Conservation (phyloP, 2,888 invertebrate species). For the Napeogenes inachia region DNA sequence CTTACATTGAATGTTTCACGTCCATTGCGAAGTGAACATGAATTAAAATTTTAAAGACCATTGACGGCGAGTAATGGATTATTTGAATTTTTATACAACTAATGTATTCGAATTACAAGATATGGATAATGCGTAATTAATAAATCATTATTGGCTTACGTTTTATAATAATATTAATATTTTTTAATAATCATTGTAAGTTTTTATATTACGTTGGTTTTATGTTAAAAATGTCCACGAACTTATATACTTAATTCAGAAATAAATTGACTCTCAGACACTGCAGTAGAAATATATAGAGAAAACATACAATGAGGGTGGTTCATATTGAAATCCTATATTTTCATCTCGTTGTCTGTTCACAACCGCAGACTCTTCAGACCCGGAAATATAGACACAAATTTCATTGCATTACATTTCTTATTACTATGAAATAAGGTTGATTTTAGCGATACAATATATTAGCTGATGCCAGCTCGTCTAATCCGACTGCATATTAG, state of each 20-base stretch:
- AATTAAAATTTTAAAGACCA: neutral
- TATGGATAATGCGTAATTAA: too few species aligned
- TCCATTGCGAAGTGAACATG: constrained; percentile 38
- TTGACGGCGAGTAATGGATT: constrained; percentile 36
- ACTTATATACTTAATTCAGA: too few species aligned
- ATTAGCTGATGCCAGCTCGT: constrained; percentile 13
- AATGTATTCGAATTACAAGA: too few species aligned
- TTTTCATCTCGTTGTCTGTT: constrained; percentile 28
- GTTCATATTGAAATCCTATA: constrained; percentile 32
- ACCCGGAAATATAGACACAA: constrained; percentile 23
- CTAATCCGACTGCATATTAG: constrained; percentile 13
- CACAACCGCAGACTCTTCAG: constrained; percentile 28
- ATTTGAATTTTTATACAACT: neutral
- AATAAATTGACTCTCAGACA: constrained; percentile 25
- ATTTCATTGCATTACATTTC: constrained; percentile 11
- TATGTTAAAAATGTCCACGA: too few species aligned
- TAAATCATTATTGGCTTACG: too few species aligned
- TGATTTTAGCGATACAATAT: constrained; percentile 10
- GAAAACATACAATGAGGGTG: constrained; percentile 28
- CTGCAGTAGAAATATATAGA: constrained; percentile 19
- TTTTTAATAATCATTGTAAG: neutral
- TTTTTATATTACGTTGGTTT: neutral
- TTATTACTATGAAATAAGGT: neutral
- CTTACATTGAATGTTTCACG: neutral
- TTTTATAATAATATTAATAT: neutral